Percentiles rank a stretch among this genome's conserved stretches.
Evolutionary conservation across 2,888 invertebrate species (phyloP).

Genomic region (Platycheirus albimanus): DNA sequence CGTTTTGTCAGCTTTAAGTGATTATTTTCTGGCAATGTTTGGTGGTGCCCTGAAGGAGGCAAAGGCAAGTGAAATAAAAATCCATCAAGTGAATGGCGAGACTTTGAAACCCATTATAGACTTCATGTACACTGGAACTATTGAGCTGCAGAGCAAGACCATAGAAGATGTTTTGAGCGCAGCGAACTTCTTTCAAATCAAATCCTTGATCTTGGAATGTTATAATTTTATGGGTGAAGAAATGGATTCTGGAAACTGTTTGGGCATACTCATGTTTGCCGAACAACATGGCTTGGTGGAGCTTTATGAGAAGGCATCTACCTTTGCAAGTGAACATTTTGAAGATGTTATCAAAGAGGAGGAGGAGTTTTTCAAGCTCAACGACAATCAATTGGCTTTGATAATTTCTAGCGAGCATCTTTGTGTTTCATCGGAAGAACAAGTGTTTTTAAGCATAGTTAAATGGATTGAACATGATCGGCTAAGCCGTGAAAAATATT

Average conservation of each 20-base stretch:
- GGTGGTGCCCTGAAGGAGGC: background rate
- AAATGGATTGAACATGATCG: slow-evolving; percentile 9
- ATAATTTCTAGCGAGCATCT: background rate
- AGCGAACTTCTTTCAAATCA: slow-evolving; percentile 22
- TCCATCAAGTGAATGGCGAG: slow-evolving; percentile 2
- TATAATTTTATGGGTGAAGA: background rate
- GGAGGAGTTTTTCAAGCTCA: background rate
- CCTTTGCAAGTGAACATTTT: background rate
- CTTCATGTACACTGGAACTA: slow-evolving; percentile 28
- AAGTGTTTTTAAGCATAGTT: background rate
- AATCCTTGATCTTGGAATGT: background rate
- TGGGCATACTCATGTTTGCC: background rate
- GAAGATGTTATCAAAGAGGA: background rate
- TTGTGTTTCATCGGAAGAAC: background rate
- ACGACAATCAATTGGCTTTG: background rate
- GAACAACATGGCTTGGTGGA: background rate
- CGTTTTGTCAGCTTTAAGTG: slow-evolving; percentile 22
- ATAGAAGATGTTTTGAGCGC: slow-evolving; percentile 21
- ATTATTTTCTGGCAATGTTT: slow-evolving; percentile 33
- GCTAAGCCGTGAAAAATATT: background rate
- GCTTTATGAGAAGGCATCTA: background rate
- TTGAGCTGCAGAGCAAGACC: slow-evolving; percentile 6
- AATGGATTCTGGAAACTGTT: background rate
- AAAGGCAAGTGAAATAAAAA: background rate
- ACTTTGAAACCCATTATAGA: background rate